Conservation (phyloP, 2,888 invertebrate genomes). For the Athalia cordata region DNA sequence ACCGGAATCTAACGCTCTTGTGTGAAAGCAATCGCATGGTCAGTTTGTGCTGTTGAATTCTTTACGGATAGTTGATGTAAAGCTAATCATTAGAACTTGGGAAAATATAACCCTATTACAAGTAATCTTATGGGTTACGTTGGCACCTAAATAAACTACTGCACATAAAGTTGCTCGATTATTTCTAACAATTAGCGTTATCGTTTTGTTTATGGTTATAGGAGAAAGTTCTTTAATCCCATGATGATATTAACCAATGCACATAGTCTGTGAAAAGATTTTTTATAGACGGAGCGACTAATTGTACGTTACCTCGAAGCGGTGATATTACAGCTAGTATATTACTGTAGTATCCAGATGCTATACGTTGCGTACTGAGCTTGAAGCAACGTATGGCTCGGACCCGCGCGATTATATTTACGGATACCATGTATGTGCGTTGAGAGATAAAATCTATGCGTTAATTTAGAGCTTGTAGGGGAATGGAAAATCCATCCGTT, state of each 20-base stretch:
- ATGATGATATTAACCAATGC: constrained; percentile 30
- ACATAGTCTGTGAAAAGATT: constrained; percentile 1
- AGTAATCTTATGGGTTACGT: background rate
- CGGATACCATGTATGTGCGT: background rate
- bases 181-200: constrained; percentile 34
- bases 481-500: background rate
- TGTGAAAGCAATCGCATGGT: no score
- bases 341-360: constrained; percentile 17
- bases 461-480: background rate
- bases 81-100: no score
- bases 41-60: no score
- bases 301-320: constrained; percentile 12
- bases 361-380: constrained; percentile 1
- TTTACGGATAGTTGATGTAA: no score
- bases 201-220: constrained; percentile 16
- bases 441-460: constrained; percentile 11
- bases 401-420: background rate
- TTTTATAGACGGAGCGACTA: constrained; percentile 6
- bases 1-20: no score
- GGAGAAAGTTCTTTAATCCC: constrained; percentile 32
- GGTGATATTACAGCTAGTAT: constrained; percentile 9
- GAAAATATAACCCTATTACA: no score
- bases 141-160: background rate
- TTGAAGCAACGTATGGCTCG: background rate
- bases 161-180: constrained; percentile 24